phyloP scores from a whole-genome alignment of 2,113 vertebrate species.

The Taxidea taxus region DNA sequence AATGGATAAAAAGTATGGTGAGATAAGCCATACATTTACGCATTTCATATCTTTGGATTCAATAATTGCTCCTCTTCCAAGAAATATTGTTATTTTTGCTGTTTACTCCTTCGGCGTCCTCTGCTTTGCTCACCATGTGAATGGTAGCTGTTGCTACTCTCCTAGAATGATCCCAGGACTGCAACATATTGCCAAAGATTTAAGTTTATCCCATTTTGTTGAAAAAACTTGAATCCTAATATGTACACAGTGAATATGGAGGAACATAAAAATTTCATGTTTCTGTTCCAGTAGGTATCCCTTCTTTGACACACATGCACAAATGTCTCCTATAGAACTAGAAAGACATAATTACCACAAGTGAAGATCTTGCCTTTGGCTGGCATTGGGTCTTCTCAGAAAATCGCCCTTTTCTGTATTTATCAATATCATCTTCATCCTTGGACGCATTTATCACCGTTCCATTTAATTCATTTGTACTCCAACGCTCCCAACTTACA shows the following conservation, averaged over 20 bases:
- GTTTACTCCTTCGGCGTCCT: not conserved
- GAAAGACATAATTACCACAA: not conserved
- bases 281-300: not conserved
- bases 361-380: not conserved
- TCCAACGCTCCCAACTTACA: not conserved
- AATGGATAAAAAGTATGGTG: constrained; percentile 43
- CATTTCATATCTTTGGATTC: constrained; percentile 53
- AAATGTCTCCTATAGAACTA: not conserved
- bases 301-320: not conserved
- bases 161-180: not conserved
- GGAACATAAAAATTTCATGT: not conserved
- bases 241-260: not conserved
- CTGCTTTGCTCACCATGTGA: not conserved
- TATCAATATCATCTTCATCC: not conserved
- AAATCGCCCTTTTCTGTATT: not conserved
- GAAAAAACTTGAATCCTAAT: not conserved
- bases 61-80: constrained; percentile 52
- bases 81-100: constrained; percentile 62
- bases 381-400: not conserved
- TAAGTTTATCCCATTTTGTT: constrained; percentile 15
- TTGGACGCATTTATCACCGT: not conserved
- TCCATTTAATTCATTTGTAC: not conserved
- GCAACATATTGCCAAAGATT: not conserved
- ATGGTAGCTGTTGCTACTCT: not conserved
- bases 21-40: constrained; percentile 55